Evolutionary conservation across 2,113 vertebrate genomes (phyloP).

Genomic region (Chionis minor): DNA sequence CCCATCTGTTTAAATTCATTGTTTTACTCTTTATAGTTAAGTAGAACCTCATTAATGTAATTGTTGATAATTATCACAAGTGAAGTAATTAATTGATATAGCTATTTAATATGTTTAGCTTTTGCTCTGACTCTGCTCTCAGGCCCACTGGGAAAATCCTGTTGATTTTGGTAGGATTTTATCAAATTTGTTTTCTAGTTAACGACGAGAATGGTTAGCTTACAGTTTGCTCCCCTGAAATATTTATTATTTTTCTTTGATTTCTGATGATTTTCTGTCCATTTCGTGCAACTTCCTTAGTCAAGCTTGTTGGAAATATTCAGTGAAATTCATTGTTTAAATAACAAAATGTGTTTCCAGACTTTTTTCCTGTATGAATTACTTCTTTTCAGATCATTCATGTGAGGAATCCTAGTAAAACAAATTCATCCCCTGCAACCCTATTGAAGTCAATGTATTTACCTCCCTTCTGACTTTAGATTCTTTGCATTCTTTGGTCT

Average conservation of each 20-base stretch:
- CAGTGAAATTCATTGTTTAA: neutral
- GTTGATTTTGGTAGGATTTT: neutral
- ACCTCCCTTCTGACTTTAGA: neutral
- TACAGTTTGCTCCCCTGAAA: neutral
- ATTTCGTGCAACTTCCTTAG: neutral
- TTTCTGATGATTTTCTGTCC: neutral
- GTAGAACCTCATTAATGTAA: neutral
- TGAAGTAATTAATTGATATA: neutral
- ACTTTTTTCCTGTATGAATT: neutral
- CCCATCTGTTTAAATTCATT: neutral
- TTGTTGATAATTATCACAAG: neutral
- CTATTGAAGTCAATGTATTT: neutral
- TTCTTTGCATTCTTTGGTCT: neutral
- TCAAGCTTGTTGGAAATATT: neutral
- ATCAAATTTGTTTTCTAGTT: neutral
- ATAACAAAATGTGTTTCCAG: neutral
- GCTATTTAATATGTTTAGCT: neutral
- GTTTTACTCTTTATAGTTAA: neutral
- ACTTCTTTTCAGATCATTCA: neutral
- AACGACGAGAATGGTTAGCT: neutral
- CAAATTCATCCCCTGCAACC: neutral
- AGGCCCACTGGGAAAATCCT: neutral
- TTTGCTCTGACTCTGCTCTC: neutral
- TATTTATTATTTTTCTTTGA: neutral
- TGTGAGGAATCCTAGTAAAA: neutral